Percentiles rank a stretch among this genome's conserved stretches.
These are phyloP conservation scores for Lophura nycthemera DNA, from an alignment of 2,113 vertebrate species.

Conservation along the genomic window DNA sequence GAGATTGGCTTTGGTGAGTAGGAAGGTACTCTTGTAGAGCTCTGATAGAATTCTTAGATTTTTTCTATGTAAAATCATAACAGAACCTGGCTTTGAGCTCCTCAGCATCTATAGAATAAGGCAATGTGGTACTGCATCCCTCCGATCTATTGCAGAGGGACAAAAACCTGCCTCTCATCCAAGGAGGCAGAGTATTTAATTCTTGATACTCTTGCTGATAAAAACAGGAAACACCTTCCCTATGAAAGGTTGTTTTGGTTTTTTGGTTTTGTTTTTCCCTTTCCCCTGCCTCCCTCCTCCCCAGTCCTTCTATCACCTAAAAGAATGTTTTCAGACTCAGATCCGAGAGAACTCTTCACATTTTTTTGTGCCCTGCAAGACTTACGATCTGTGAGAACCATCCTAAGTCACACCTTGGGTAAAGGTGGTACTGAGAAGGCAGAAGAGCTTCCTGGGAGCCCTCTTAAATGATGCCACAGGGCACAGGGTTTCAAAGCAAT, in stretches of 20 bases:
- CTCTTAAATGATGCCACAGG: neutral
- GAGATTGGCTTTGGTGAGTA: neutral
- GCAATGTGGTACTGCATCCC: neutral
- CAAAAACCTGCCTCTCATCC: neutral
- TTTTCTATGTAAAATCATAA: neutral
- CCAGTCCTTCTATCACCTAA: neutral
- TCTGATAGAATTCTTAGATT: neutral
- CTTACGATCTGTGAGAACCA: neutral
- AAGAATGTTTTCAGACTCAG: neutral
- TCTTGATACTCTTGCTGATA: neutral
- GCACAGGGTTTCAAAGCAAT: neutral
- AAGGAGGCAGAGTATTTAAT: neutral
- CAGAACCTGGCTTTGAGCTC: neutral
- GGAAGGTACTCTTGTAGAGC: neutral
- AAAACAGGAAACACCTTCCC: neutral
- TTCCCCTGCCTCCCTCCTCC: too few species aligned
- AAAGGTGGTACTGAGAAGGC: neutral
- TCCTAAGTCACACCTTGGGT: neutral
- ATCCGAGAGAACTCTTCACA: neutral
- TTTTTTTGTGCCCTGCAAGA: neutral
- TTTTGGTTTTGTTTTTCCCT: neutral
- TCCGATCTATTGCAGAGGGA: neutral
- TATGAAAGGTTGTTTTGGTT: fast-evolving
- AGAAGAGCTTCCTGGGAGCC: neutral
- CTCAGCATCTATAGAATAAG: neutral